Conservation (phyloP, 2,888 invertebrate species). For the Ormyrus rosae region DNA sequence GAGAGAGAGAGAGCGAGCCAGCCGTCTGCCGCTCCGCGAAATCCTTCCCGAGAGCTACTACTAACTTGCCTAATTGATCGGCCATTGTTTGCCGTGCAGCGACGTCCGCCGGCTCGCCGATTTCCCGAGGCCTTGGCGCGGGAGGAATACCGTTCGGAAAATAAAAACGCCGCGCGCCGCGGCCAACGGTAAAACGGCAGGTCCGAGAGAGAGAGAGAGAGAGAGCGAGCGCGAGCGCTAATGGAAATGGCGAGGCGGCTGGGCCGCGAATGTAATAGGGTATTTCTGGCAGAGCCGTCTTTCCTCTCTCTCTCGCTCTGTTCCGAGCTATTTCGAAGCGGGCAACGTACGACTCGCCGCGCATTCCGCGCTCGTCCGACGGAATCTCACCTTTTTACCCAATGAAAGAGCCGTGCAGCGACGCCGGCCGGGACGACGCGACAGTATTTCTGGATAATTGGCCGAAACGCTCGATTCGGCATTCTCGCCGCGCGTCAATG, state of each 20-base stretch:
- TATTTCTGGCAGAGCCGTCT: conserved; percentile 10
- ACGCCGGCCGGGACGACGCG: too few species aligned
- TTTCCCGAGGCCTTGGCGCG: too few species aligned
- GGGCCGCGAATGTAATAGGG: background rate
- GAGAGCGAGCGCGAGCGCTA: background rate
- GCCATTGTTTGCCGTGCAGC: conserved; percentile 70
- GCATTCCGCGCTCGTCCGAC: too few species aligned
- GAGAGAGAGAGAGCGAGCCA: conserved; percentile 31
- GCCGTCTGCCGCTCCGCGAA: background rate
- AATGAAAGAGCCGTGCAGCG: too few species aligned
- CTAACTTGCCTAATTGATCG: conserved; percentile 42
- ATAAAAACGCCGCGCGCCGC: background rate
- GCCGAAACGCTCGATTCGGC: too few species aligned
- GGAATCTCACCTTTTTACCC: too few species aligned
- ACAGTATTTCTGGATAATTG: too few species aligned
- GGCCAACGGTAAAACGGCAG: background rate
- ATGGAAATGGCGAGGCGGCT: background rate
- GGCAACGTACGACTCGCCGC: too few species aligned
- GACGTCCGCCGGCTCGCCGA: conserved; percentile 49
- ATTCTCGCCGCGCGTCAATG: too few species aligned
- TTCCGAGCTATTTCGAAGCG: too few species aligned
- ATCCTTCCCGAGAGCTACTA: conserved; percentile 19
- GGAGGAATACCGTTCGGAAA: too few species aligned
- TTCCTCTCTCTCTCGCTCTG: background rate
- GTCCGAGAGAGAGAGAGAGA: background rate